Percentiles rank a stretch among this genome's conserved stretches.
Evolutionary conservation across 1,140 invertebrate species (phyloP).

Genomic region (Leptinotarsa defecta): DNA sequence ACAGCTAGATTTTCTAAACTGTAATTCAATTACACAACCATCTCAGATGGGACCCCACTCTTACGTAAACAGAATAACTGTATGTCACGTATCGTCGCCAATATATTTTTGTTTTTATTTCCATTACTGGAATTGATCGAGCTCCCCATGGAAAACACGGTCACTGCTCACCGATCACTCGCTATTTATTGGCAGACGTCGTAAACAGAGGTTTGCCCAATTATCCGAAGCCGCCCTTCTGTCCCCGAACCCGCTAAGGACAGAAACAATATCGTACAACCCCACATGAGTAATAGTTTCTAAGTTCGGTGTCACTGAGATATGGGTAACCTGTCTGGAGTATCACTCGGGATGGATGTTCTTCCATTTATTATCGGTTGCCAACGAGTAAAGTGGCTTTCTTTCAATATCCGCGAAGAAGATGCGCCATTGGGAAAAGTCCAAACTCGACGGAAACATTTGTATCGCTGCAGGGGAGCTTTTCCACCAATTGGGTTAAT

Average conservation of each 20-base stretch:
- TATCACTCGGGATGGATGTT: constrained; percentile 31
- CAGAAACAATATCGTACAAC: constrained; percentile 30
- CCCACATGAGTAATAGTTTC: constrained; percentile 31
- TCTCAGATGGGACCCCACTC: too few relatives aligned
- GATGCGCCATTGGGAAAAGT: constrained; percentile 16
- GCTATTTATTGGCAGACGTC: too few relatives aligned
- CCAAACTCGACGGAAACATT: constrained; percentile 20
- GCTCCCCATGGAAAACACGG: too few relatives aligned
- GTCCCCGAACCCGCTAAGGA: neutral
- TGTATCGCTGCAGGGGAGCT: neutral
- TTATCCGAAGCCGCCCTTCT: neutral
- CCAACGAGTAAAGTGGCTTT: constrained; percentile 35
- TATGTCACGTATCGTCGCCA: too few relatives aligned
- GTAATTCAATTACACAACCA: too few relatives aligned
- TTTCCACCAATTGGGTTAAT: constrained; percentile 24
- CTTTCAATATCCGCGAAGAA: constrained; percentile 33
- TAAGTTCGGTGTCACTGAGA: constrained; percentile 26
- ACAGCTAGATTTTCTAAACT: too few relatives aligned
- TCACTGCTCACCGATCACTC: too few relatives aligned
- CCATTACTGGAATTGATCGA: too few relatives aligned
- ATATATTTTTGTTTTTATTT: too few relatives aligned
- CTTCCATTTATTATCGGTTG: constrained; percentile 37
- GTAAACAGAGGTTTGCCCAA: neutral
- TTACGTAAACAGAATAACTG: too few relatives aligned
- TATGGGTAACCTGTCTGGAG: constrained; percentile 40